phyloP scores from a whole-genome alignment of 2,113 vertebrate species.

The zebrafish (Danio rerio) region GRCz12tu NC_133187.1:41635501-41636000 shows the following conservation, averaged over 20 bases:
- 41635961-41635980: constrained; percentile 53
- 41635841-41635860: constrained; percentile 41
- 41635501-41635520: constrained; percentile 16
- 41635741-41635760: not conserved
- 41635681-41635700: not conserved
- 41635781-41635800: constrained; percentile 14
- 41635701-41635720: not conserved
- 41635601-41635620: constrained; percentile 16
- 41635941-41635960: constrained; percentile 29
- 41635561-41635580: constrained; percentile 33
- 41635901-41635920: constrained; percentile 34
- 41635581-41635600: constrained; percentile 31
- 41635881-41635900: constrained; percentile 38
- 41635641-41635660: constrained; percentile 5
- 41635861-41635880: constrained; percentile 40
- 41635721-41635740: not conserved
- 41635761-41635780: not conserved
- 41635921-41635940: constrained; percentile 43
- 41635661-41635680: constrained; percentile 22
- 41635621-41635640: constrained; percentile 33
- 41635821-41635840: constrained; percentile 24
- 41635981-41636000: constrained; percentile 51
- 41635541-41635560: constrained; percentile 43
- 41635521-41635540: constrained; percentile 7
- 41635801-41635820: not conserved